Base-by-base conservation (phyloP, 1,140 invertebrate species). In the Hesperophylax magnus region DNA sequence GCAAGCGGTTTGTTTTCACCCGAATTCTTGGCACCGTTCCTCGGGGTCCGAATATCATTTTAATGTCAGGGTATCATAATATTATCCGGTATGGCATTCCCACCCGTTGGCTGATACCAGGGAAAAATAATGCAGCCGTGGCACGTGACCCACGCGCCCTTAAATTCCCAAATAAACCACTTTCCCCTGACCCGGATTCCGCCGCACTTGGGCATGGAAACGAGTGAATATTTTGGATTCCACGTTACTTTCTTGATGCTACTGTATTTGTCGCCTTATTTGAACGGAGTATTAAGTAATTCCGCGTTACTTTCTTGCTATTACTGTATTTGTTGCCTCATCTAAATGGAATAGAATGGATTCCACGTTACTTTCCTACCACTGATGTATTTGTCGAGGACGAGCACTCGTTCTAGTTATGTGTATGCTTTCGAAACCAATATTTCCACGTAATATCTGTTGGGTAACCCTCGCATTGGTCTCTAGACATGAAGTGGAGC, bases 151-250 rank as follows among this genome's bases (percentile, higher is more conserved):
- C 65, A 14, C 69, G 69, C 69, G 39, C 47, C 52, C 69, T 31
- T 72, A 72, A 72, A 72, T 72, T 53, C 69, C 11, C 20, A 56
- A 72, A 72, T 72, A 72, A 53, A 54, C 69, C 69, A 72, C 69
- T 72, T 72, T 72, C 22, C 39, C 53, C 22, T 72, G 69, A 72
- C 69, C 69, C 69, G 69, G 52, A 54, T 72, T 72, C 22, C 31
- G 27, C 15, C 65, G 34, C 39, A 69, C 34, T 39, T 69, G n/a
- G 65, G 65, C 17, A 17, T 47, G 34, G 20, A 18, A 69, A 18
- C 34, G 18, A 39, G 17, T 5, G 34, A 39, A 69, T 69, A 47
- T 47, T 67, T 67, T n/a, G 31, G 5, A 67, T 67, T 67, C 63
- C 24, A 7, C 15, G 17, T 58, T 58, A n/a, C n/a, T 47, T 47